phyloP scores from a whole-genome alignment of 1,140 invertebrate species.

The Doryteuthis pealeii region DNA sequence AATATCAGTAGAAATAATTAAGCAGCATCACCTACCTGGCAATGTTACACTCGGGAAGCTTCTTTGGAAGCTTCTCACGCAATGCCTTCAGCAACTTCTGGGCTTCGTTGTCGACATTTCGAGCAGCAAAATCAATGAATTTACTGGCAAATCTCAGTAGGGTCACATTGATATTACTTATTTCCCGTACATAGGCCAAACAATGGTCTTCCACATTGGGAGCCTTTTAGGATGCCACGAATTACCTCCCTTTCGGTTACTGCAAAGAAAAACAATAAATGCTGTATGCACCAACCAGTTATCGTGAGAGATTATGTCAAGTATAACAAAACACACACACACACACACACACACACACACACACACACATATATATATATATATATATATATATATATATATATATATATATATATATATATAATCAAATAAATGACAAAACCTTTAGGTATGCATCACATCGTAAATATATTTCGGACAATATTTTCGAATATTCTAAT shows the following conservation, averaged over 20 bases:
- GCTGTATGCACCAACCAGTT: not conserved
- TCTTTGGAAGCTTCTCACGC: constrained; percentile 65
- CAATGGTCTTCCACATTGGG: constrained; percentile 95
- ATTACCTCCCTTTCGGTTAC: constrained; percentile 98
- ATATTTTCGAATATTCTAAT: no score
- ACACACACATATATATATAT: no score
- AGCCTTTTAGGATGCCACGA: constrained; percentile 89
- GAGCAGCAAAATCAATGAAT: constrained; percentile 90
- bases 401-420: no score
- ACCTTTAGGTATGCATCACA: no score
- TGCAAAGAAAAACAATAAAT: constrained; percentile 60
- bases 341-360: no score
- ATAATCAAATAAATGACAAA: no score
- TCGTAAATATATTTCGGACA: no score
- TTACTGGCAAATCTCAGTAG: constrained; percentile 86
- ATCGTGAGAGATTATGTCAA: no score
- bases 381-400: no score
- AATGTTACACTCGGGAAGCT: constrained; percentile 47
- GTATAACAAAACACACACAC: no score
- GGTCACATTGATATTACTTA: constrained; percentile 96
- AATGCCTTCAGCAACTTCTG: constrained; percentile 86
- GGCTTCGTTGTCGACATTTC: constrained; percentile 91
- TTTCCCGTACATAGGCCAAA: constrained; percentile 91
- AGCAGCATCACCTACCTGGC: constrained; percentile 19
- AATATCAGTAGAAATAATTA: no score